Percentiles rank a stretch among this genome's conserved stretches.
Evolutionary conservation across 2,113 vertebrate species (phyloP).

Genomic region (Corydoras sp.): DNA sequence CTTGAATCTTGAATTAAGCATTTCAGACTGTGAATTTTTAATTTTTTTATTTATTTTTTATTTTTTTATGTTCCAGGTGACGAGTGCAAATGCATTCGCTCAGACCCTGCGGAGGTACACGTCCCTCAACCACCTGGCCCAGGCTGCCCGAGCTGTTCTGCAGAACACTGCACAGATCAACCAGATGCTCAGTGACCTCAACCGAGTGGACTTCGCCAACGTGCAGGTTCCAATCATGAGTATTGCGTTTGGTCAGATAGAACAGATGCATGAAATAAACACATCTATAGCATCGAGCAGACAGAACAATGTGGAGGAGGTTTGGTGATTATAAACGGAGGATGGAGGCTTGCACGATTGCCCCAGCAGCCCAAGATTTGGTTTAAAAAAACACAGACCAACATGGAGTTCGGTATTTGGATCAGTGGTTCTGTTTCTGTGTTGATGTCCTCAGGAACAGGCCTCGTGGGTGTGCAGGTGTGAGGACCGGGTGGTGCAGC

Average conservation of each 20-base stretch:
- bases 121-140: slow-evolving; percentile 85
- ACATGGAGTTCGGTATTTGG: too few relatives aligned
- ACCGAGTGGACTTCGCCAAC: slow-evolving; percentile 88
- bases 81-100: slow-evolving; percentile 83
- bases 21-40: not conserved
- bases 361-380: too few relatives aligned
- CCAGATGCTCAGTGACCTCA: slow-evolving; percentile 92
- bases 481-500: slow-evolving; percentile 84
- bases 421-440: too few relatives aligned
- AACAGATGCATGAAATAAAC: too few relatives aligned
- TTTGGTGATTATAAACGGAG: too few relatives aligned
- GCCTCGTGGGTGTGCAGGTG: slow-evolving; percentile 91
- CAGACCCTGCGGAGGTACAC: slow-evolving; percentile 89
- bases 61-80: slow-evolving; percentile 64
- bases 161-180: slow-evolving; percentile 91
- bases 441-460: slow-evolving; percentile 70
- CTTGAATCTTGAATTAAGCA: too few relatives aligned
- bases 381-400: too few relatives aligned
- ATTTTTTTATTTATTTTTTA: not conserved
- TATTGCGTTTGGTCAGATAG: too few relatives aligned
- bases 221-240: slow-evolving; percentile 67
- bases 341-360: too few relatives aligned
- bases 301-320: too few relatives aligned
- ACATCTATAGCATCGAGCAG: too few relatives aligned
- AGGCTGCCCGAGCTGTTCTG: slow-evolving; percentile 85